These are phyloP conservation scores for Cyanistes caeruleus DNA, from an alignment of 2,113 vertebrate genomes.

Conservation along the genomic window DNA sequence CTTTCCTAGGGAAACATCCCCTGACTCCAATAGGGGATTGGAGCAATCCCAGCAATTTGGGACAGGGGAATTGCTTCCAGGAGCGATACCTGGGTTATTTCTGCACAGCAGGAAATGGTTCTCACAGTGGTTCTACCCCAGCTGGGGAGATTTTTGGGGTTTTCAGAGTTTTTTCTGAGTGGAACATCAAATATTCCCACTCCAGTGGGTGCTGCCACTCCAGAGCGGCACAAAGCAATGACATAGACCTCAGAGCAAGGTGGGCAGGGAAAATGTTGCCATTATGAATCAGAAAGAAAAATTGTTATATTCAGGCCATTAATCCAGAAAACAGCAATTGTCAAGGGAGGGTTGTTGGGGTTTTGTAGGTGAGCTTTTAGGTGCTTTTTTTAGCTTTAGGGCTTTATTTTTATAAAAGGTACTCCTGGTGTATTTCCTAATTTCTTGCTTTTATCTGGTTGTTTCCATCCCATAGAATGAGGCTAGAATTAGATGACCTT, in stretches of 20 bases:
- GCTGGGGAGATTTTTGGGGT: not conserved
- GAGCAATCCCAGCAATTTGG: not conserved
- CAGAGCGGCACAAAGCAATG: not conserved
- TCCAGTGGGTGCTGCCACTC: not conserved
- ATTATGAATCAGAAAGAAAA: not conserved
- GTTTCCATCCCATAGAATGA: not conserved
- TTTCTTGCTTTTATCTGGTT: not conserved
- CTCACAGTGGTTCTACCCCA: not conserved
- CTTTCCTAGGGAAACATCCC: not conserved
- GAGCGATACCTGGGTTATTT: not conserved
- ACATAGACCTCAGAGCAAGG: not conserved
- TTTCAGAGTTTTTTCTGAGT: not conserved
- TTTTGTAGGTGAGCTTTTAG: not conserved
- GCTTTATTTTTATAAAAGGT: not conserved
- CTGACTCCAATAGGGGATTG: accelerated
- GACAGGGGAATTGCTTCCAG: not conserved
- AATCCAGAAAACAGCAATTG: not conserved
- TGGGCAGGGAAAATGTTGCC: not conserved
- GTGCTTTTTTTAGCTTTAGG: no score
- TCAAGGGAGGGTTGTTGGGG: not conserved
- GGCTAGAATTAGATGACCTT: not conserved
- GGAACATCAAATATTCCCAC: not conserved
- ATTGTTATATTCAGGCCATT: not conserved
- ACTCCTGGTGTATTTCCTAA: not conserved
- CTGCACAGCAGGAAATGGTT: not conserved